phyloP scores from a whole-genome alignment of 2,113 vertebrate genomes.

The Gobiocypris rarus region DNA sequence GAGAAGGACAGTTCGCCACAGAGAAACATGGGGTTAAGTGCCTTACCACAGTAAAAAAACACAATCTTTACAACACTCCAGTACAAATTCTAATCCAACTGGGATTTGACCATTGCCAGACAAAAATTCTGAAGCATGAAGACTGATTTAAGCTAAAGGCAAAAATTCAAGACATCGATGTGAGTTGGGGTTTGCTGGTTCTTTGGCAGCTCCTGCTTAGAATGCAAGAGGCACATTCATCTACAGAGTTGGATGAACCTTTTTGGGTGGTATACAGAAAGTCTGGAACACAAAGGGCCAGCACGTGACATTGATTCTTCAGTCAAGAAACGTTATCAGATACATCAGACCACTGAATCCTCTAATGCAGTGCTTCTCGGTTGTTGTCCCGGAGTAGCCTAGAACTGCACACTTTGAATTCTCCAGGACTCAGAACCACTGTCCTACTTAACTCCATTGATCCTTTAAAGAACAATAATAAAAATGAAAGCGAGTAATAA shows the following conservation, averaged over 20 bases:
- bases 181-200: neutral
- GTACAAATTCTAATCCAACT: neutral
- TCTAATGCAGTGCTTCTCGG: neutral
- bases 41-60: neutral
- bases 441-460: neutral
- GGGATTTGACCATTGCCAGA: neutral
- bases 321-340: neutral
- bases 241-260: neutral
- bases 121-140: neutral
- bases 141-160: neutral
- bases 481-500: neutral
- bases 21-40: neutral
- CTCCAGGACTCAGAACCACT: neutral
- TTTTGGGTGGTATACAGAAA: neutral
- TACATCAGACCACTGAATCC: neutral
- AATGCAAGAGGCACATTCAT: neutral
- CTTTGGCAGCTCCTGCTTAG: neutral
- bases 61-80: neutral
- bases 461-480: neutral
- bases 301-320: neutral
- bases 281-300: neutral
- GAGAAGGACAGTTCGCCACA: no score
- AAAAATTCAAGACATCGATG: neutral
- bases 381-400: neutral
- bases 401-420: neutral